Percentiles rank a stretch among this genome's conserved stretches.
Conservation (phyloP, 2,888 invertebrate species). For the Tubulanus polymorphus region DNA sequence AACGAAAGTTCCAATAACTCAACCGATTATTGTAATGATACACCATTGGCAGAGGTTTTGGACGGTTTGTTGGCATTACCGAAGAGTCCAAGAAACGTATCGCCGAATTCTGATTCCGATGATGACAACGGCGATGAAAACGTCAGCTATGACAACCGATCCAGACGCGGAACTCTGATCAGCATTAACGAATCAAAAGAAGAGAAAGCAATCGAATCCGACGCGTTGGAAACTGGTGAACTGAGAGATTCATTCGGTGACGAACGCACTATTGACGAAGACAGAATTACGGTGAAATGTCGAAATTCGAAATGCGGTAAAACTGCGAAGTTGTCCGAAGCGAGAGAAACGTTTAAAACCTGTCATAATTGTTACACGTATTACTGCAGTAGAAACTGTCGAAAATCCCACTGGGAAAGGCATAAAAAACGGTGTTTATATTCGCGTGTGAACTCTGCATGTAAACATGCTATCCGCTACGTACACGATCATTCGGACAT, state of each 20-base stretch:
- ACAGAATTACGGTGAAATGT: constrained; percentile 27
- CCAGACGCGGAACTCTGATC: not conserved
- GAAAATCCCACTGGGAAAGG: constrained; percentile 87
- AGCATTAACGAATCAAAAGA: not conserved
- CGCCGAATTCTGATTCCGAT: constrained; percentile 17
- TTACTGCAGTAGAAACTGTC: constrained; percentile 88
- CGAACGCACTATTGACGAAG: constrained; percentile 10
- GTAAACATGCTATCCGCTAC: constrained; percentile 62
- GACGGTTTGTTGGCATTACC: constrained; percentile 28
- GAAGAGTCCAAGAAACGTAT: constrained; percentile 11
- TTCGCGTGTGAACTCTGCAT: constrained; percentile 83
- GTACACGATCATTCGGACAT: constrained; percentile 54
- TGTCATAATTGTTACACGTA: constrained; percentile 93
- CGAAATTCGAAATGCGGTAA: constrained; percentile 45
- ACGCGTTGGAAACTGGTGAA: not conserved
- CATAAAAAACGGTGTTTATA: constrained; percentile 82
- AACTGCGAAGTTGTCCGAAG: constrained; percentile 61
- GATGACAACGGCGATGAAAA: not conserved
- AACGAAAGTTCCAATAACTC: not conserved
- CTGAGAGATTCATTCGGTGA: not conserved
- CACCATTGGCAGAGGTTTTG: constrained; percentile 30
- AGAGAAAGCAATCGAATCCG: too few species aligned
- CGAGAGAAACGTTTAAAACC: constrained; percentile 79
- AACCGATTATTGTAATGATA: constrained; percentile 5
- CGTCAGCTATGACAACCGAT: not conserved